Evolutionary conservation across 1,140 invertebrate species (phyloP).

Genomic region (Aphaenogaster ashmeadi): DNA sequence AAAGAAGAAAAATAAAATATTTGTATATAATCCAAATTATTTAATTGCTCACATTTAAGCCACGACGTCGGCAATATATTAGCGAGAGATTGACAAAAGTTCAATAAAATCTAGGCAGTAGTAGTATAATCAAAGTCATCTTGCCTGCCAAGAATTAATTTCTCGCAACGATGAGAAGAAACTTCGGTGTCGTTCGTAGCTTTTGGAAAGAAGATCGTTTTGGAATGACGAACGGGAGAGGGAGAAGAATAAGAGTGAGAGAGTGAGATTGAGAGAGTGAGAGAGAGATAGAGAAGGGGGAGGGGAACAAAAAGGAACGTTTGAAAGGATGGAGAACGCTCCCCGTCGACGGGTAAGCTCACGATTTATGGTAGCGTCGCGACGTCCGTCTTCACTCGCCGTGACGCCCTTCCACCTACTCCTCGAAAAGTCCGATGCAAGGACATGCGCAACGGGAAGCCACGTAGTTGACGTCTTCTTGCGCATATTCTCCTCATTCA

Average conservation of each 20-base stretch:
- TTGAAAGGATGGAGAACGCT: constrained; percentile 78
- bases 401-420: constrained; percentile 85
- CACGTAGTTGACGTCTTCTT: constrained; percentile 59
- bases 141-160: constrained; percentile 82
- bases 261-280: constrained; percentile 65
- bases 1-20: not conserved
- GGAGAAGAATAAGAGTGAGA: constrained; percentile 46
- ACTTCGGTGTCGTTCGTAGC: constrained; percentile 49
- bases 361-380: constrained; percentile 87
- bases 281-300: constrained; percentile 32
- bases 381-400: constrained; percentile 87
- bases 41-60: constrained; percentile 25
- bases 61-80: not conserved
- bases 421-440: constrained; percentile 82
- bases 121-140: constrained; percentile 84
- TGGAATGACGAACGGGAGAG: constrained; percentile 69
- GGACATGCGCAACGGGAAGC: constrained; percentile 67
- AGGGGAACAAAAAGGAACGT: constrained; percentile 16
- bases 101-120: constrained; percentile 75
- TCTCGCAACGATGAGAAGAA: constrained; percentile 80
- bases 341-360: constrained; percentile 84
- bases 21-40: not conserved
- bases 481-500: constrained; percentile 64
- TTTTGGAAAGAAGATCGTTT: constrained; percentile 60
- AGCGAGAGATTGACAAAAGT: constrained; percentile 57